Evolutionary conservation across 2,888 invertebrate species (phyloP), one percentile per base, ranked within the genome.

Genomic region (Ommatoiulus sabulosus): DNA sequence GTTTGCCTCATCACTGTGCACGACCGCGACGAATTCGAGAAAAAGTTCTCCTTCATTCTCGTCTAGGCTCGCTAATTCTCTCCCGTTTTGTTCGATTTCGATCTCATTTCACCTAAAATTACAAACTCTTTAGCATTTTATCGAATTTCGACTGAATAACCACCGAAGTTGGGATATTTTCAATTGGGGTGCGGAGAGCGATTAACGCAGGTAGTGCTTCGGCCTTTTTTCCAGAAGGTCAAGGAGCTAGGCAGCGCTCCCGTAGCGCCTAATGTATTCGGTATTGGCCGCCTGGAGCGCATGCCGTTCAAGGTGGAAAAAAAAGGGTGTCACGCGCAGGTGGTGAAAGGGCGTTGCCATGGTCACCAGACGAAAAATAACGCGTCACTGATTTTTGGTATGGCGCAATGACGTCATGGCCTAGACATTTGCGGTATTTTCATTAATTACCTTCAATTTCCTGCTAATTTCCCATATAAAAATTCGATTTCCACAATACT

Each of bases 311-410:
- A n/a, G n/a, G n/a, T 63, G 63, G 3, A n/a, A 6, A 5, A 17
- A 63, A 52, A 52, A 10, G 52, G 52, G 52, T 8, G 52, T 46
- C 46, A 20, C n/a, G n/a, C 15, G 4, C 63, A 17, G n/a, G 52
- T 46, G 46, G 46, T 4, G 6, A 4, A 8, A n/a, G 63, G 63
- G 63, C 63, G 63, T 17, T 63, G 63, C 63, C 63, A 63, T 63
- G 63, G 63, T 63, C n/a, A 63, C 63, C 63, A 5, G n/a, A 63
- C n/a, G n/a, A 63, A 63, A 63, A 63, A 63, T n/a, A n/a, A 63
- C 63, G 63, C 63, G 63, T 63, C 63, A 63, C 63, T 63, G 63
- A 4, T 63, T 63, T 63, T n/a, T 12, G 5, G n/a, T n/a, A 63
- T 63, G 17, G 63, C 63, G 63, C 63, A 63, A 63, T 63, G 63